Base-by-base conservation (phyloP, 2,888 invertebrate genomes). In the Plagodis pulveraria region DNA sequence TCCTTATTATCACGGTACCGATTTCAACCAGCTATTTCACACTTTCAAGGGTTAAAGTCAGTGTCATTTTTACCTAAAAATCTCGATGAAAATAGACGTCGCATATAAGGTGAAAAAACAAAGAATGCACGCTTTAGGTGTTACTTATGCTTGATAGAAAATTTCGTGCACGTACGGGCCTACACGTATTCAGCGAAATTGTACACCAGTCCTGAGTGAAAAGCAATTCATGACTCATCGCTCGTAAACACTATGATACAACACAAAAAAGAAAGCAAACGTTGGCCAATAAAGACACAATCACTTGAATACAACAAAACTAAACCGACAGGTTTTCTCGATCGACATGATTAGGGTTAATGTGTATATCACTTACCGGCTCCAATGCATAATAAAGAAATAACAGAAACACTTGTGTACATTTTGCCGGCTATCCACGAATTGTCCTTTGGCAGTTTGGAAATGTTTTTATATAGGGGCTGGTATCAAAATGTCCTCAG, bases 401-500 rank as follows among this genome's bases (percentile, higher is more conserved):
- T 65, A 65, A 72, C 50, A 59, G 70, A 67, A 53, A 72, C 78
- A 77, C 80, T 63, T 62, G 77, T 71, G 77, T 66, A 66, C 89
- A 90, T 90, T 81, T 83, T 84, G 86, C 71, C 60, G 65, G 67
- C 73, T 77, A 78, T 78, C 62, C 69, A 73, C 78, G 70, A 71
- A 75, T 80, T 81, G 76, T 79, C 74, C 75, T 76, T 75, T 65
- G 63, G 62, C 58, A 57, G 69, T 61, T 65, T 69, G 63, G 73
- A 71, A 74, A 66, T 71, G 77, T 76, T 80, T 77, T 81, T 89
- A 85, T 89, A 89, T 88, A 86, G 78, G 85, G 84, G 85, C 82
- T 73, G 77, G 74, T 87, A 87, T 84, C 87, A 75, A 71, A 67
- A 59, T 65, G 77, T 81, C 78, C 81, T 80, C 73, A 66, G 53